phyloP scores from a whole-genome alignment of 2,888 invertebrate genomes.

The Caenorhabditis sinica region DNA sequence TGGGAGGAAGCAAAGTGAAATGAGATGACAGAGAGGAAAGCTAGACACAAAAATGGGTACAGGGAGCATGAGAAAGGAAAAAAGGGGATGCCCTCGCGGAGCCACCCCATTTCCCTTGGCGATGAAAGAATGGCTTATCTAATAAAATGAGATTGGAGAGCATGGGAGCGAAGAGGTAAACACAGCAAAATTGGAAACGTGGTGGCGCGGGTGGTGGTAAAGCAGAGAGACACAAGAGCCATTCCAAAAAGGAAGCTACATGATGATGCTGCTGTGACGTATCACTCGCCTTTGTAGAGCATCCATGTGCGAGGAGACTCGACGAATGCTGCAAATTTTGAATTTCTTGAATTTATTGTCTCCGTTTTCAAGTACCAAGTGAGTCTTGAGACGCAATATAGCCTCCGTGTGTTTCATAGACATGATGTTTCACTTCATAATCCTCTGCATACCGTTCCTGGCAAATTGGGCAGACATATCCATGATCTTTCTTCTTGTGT shows the following conservation, averaged over 20 bases:
- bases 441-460: slow-evolving; percentile 79
- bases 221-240: background rate
- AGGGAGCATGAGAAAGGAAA: background rate
- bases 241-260: slow-evolving; percentile 25
- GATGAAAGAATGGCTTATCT: slow-evolving; percentile 39
- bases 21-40: background rate
- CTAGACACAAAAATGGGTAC: slow-evolving; percentile 1
- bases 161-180: slow-evolving; percentile 35
- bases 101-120: slow-evolving; percentile 19
- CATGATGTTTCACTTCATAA: slow-evolving; percentile 82
- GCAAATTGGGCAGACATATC: slow-evolving; percentile 83
- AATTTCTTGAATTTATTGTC: background rate
- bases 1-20: background rate
- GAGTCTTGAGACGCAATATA: slow-evolving; percentile 80
- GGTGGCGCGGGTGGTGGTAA: slow-evolving; percentile 10
- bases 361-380: slow-evolving; percentile 71
- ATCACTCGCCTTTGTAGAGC: slow-evolving; percentile 83
- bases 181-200: slow-evolving; percentile 49
- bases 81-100: slow-evolving; percentile 8
- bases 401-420: slow-evolving; percentile 82
- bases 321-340: slow-evolving; percentile 78
- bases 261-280: background rate
- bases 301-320: slow-evolving; percentile 83
- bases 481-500: slow-evolving; percentile 78
- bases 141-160: slow-evolving; percentile 49